A percentile compares a stretch with the other conserved stretches of the same genome.
phyloP scores from a whole-genome alignment of 1,140 invertebrate species.

The Nixonia krombeini region DNA sequence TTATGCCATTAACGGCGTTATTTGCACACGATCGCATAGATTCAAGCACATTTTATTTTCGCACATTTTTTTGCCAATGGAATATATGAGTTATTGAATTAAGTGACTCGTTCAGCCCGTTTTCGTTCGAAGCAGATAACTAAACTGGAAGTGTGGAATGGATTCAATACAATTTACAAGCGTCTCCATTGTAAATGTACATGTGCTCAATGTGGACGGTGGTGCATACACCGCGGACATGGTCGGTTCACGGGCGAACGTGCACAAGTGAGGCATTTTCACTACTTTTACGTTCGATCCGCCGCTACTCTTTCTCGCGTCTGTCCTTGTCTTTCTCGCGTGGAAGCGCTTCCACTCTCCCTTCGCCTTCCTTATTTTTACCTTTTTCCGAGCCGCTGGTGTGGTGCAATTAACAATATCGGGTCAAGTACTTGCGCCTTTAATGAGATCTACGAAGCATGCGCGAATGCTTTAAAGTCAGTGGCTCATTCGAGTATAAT shows the following conservation, averaged over 20 bases:
- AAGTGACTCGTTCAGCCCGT: too few species aligned
- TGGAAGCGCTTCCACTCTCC: constrained; percentile 2
- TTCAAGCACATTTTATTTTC: too few species aligned
- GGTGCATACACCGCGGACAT: too few species aligned
- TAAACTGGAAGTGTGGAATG: neutral
- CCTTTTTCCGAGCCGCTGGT: constrained; percentile 34
- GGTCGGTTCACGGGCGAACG: constrained; percentile 51
- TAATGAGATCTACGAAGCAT: constrained; percentile 57
- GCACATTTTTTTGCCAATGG: neutral
- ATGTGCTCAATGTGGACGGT: too few species aligned
- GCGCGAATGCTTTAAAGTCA: constrained; percentile 46
- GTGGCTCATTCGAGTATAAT: constrained; percentile 47
- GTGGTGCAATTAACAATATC: constrained; percentile 60
- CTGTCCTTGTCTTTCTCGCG: constrained; percentile 9
- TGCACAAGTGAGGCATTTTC: constrained; percentile 60
- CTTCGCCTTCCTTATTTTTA: constrained; percentile 28
- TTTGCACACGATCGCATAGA: too few species aligned
- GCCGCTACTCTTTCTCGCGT: constrained; percentile 30
- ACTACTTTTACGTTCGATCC: constrained; percentile 49
- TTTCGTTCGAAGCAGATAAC: neutral
- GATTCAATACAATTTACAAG: neutral
- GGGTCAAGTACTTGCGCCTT: constrained; percentile 55
- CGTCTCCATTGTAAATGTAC: too few species aligned
- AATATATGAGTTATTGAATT: neutral
- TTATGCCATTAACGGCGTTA: too few species aligned